Base-by-base conservation (phyloP, 2,113 vertebrate species). In the Sterrhoptilus dennistouni region DNA sequence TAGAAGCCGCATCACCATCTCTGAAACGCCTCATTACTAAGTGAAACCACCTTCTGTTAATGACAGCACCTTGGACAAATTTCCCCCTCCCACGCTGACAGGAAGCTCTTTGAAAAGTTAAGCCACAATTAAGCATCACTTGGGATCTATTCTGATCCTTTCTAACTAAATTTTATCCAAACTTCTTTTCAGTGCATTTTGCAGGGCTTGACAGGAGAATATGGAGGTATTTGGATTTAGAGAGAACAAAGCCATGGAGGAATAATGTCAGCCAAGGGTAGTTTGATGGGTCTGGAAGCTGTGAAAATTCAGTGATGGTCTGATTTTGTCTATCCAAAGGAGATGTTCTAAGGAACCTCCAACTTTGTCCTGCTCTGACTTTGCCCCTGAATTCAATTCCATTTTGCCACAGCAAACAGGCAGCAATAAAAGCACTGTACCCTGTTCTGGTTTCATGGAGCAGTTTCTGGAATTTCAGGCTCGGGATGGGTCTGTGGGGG, bases 41-140 rank as follows among this genome's bases (percentile, higher is more conserved):
- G 64, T 56, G 86, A 94, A 89, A 89, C 50, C 60, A 90, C 69
- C 80, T 68, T 52, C 83, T 83, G 68, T 11, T 89, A 75, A 64
- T 53, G 89, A 94, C 89, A 87, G 93, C 22, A 56, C 61, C 89
- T 66, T 68, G 95, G 94, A 87, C 89, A 92, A 78, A 89, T 87
- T 84, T 74, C 66, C 64, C 63, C 72, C 91, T 95, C 83, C 93
- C 71, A 91, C 31, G 3, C 12, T 2, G 23, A 45, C 74, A 91
- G 83, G 91, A 78, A 94, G 80, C 68, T 59, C 42, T 86, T 52
- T 65, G 80, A 77, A 52, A 89, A 91, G 65, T 86, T 81, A 66
- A 88, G 69, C 87, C 79, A 86, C 93, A 94, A 89, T 84, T 87
- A 95, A 86, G 83, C 33, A 79, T 40, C 83, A 49, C 91, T 75